These are phyloP conservation scores for Agelas oroides DNA, from an alignment of 37 sponge, comb jelly and placozoan species.

Conservation along the genomic window DNA sequence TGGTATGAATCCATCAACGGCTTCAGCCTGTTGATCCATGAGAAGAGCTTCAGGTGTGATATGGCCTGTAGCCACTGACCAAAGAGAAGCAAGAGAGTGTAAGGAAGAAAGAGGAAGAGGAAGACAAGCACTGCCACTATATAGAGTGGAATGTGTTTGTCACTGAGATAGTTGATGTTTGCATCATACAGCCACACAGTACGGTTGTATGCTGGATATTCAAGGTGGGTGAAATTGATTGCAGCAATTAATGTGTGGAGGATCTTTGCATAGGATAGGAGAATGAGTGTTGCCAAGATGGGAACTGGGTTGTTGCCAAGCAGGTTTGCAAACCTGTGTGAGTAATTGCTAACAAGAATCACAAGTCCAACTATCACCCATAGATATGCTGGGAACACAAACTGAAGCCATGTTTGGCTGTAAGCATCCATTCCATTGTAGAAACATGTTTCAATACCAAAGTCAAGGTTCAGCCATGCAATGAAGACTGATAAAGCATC, in stretches of 20 bases:
- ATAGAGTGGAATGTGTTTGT: not conserved
- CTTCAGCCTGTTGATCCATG: not conserved
- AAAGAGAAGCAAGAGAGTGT: constrained; percentile 5
- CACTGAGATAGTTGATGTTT: not conserved
- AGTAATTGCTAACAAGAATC: constrained; percentile 3
- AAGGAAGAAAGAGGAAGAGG: not conserved
- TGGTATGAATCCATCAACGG: constrained; percentile 16
- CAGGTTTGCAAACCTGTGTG: not conserved
- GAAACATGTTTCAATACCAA: constrained; percentile 32
- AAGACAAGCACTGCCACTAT: not conserved
- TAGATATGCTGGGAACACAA: constrained; percentile 30
- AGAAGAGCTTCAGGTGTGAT: not conserved
- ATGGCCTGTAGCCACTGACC: constrained; percentile 1
- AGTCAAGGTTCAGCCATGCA: constrained; percentile 27
- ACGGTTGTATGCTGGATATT: not conserved
- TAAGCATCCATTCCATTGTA: constrained; percentile 21
- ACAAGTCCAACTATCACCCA: not conserved
- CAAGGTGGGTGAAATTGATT: not conserved
- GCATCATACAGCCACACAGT: constrained; percentile 7
- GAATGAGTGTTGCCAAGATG: constrained; percentile 24
- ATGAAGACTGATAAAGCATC: not conserved
- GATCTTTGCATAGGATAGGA: constrained; percentile 18
- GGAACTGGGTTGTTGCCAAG: constrained; percentile 21
- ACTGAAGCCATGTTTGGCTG: constrained; percentile 25
- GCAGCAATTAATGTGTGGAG: constrained; percentile 9